Evolutionary conservation across 2,113 vertebrate species (phyloP).

Genomic region (Alouatta palliata): DNA sequence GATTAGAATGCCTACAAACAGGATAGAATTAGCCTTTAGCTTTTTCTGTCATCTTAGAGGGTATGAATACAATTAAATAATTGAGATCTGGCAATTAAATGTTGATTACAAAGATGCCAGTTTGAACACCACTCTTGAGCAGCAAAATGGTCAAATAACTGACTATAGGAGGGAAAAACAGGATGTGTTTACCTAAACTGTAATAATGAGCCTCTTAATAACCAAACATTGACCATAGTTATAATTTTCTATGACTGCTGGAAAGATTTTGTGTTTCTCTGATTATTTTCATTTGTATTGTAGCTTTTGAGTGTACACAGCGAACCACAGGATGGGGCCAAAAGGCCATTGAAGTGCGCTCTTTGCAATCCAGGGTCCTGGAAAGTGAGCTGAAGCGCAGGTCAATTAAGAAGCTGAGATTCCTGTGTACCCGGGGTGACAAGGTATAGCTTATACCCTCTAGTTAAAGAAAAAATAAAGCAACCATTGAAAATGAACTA

Average conservation of each 20-base stretch:
- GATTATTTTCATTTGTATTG: slow-evolving; percentile 43
- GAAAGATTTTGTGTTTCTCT: slow-evolving; percentile 5
- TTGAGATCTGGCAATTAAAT: neutral
- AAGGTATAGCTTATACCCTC: slow-evolving; percentile 87
- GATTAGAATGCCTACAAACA: neutral
- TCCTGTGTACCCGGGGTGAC: slow-evolving; percentile 96
- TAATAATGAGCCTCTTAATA: slow-evolving; percentile 34
- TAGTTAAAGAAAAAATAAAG: slow-evolving; percentile 38
- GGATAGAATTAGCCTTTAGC: neutral
- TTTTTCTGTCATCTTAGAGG: slow-evolving; percentile 30
- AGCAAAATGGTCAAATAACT: neutral
- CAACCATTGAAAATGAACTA: neutral
- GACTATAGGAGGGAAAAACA: neutral
- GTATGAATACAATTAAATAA: neutral
- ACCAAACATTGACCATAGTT: neutral
- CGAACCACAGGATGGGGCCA: slow-evolving; percentile 98
- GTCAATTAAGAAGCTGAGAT: slow-evolving; percentile 97
- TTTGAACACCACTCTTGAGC: neutral
- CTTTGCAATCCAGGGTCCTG: slow-evolving; percentile 90
- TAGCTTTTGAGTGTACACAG: slow-evolving; percentile 96
- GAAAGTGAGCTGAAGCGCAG: slow-evolving; percentile 98
- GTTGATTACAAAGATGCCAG: neutral
- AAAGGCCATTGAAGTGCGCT: slow-evolving; percentile 95
- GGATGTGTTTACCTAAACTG: neutral
- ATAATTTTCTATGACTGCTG: neutral